These are phyloP conservation scores for Plebejus anna DNA, from an alignment of 2,888 invertebrate species.

Conservation along the genomic window DNA sequence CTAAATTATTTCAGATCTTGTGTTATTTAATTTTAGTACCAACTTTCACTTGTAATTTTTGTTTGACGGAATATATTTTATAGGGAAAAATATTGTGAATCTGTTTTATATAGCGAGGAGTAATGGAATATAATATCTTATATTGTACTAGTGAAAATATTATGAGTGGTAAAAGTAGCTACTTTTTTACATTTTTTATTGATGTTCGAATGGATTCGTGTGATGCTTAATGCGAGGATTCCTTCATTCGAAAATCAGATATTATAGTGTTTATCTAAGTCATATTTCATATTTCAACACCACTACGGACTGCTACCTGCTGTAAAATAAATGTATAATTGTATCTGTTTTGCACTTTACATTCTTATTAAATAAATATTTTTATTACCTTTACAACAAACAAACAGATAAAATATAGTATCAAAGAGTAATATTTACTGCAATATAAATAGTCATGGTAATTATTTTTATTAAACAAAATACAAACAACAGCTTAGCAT, in stretches of 20 bases:
- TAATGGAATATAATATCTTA: not conserved
- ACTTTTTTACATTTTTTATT: slow-evolving; percentile 27
- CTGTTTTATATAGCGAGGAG: slow-evolving; percentile 8
- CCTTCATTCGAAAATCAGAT: not conserved
- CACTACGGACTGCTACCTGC: not conserved
- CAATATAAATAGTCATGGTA: not conserved
- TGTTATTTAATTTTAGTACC: slow-evolving; percentile 34
- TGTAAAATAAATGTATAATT: not conserved
- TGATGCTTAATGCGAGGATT: slow-evolving; percentile 11
- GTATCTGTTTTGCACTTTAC: slow-evolving; percentile 7
- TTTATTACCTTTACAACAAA: slow-evolving; percentile 19
- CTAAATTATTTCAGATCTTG: slow-evolving; percentile 38
- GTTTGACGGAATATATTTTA: slow-evolving; percentile 3
- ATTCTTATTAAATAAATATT: slow-evolving; percentile 2
- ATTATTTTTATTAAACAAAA: not conserved
- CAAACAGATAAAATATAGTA: not conserved
- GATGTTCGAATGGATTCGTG: slow-evolving; percentile 7
- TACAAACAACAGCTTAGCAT: not conserved
- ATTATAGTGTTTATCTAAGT: not conserved
- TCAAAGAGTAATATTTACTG: not conserved
- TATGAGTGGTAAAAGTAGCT: slow-evolving; percentile 2
- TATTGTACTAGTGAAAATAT: slow-evolving; percentile 24
- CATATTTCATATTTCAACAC: slow-evolving; percentile 9
- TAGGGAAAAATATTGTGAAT: slow-evolving; percentile 26
- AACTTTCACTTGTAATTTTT: slow-evolving; percentile 29